Evolutionary conservation across 1,140 invertebrate species (phyloP).

Genomic region (Drosophila leontia): DNA sequence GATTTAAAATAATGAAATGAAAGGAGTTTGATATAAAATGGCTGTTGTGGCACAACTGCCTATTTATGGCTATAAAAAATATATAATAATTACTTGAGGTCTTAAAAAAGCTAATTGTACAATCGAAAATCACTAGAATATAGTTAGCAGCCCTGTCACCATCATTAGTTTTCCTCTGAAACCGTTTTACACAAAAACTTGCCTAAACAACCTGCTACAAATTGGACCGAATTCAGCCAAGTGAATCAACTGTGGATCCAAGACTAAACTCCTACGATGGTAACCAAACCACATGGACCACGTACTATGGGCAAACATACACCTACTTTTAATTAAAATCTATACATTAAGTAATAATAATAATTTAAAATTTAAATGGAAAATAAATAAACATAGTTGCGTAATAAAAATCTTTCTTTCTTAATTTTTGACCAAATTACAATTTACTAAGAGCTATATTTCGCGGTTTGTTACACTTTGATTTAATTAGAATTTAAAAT

Average conservation of each 20-base stretch:
- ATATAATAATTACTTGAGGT: neutral
- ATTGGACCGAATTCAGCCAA: constrained; percentile 19
- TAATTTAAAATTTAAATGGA: neutral
- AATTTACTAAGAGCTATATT: too few species aligned
- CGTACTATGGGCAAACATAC: neutral
- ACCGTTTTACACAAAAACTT: neutral
- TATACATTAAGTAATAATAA: too few species aligned
- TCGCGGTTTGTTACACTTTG: too few species aligned
- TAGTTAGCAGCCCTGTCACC: neutral
- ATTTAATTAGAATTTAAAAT: too few species aligned
- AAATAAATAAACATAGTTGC: neutral
- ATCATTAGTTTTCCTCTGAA: neutral
- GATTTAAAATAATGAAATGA: too few species aligned
- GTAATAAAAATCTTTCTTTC: too few species aligned
- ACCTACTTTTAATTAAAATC: too few species aligned
- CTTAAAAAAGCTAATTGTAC: neutral
- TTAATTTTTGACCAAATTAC: too few species aligned
- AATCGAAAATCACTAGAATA: neutral
- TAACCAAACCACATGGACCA: constrained; percentile 5
- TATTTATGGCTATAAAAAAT: neutral
- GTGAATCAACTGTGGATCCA: constrained; percentile 26
- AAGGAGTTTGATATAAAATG: neutral
- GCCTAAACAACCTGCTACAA: constrained; percentile 15
- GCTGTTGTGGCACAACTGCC: neutral
- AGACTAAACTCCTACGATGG: constrained; percentile 2